Percentiles rank a stretch among this genome's conserved stretches.
These are phyloP conservation scores for Galaxea fascicularis DNA, from an alignment of 92 coral and sea anemone species.

Conservation along the genomic window DNA sequence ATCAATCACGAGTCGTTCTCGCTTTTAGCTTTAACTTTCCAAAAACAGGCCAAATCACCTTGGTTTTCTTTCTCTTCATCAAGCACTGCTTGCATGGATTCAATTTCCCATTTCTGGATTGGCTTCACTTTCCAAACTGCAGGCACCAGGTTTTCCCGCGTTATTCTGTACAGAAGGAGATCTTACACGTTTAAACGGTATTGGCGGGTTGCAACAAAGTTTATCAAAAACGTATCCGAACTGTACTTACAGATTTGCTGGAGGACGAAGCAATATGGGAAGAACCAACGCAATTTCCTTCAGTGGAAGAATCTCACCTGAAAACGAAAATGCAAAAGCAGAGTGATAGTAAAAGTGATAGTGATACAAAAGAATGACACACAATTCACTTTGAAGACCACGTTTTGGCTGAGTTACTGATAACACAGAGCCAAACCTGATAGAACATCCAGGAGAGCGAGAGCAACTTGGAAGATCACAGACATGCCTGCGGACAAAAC, in stretches of 20 bases:
- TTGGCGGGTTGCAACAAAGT: background rate
- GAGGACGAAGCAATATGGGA: slow-evolving; percentile 87
- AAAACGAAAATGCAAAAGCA: background rate
- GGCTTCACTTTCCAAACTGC: slow-evolving; percentile 69
- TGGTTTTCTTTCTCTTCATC: slow-evolving; percentile 73
- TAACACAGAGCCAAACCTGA: slow-evolving; percentile 64
- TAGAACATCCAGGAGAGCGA: slow-evolving; percentile 75
- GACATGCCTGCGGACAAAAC: slow-evolving; percentile 65
- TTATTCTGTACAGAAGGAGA: slow-evolving; percentile 54
- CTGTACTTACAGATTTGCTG: slow-evolving; percentile 79
- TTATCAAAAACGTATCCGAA: background rate
- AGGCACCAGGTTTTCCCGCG: slow-evolving; percentile 65
- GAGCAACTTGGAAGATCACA: slow-evolving; percentile 86
- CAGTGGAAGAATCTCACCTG: slow-evolving; percentile 74
- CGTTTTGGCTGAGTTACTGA: background rate
- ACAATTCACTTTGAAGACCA: background rate
- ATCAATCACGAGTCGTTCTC: background rate
- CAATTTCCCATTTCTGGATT: slow-evolving; percentile 88
- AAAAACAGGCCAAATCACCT: slow-evolving; percentile 15
- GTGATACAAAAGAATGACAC: background rate
- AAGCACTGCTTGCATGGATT: slow-evolving; percentile 84
- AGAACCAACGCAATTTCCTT: slow-evolving; percentile 79
- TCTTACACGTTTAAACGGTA: background rate
- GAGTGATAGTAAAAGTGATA: background rate
- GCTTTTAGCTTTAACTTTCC: background rate